Evolutionary conservation across 2,113 vertebrate species (phyloP).

Genomic region (Electrona antarctica): DNA sequence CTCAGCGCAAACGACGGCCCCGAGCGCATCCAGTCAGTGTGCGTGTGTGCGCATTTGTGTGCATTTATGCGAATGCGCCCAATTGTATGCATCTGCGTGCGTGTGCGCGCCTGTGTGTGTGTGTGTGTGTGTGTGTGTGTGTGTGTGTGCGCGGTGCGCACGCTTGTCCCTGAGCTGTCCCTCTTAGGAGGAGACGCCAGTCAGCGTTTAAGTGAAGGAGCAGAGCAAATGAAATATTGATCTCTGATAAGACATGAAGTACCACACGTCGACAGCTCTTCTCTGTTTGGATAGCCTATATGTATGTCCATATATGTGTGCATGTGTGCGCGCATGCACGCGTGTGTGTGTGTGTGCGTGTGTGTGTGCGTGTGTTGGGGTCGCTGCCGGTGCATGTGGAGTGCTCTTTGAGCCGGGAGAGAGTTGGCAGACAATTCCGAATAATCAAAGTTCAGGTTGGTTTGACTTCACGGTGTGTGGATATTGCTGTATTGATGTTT

Average conservation of each 20-base stretch:
- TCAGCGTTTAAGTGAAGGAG: slow-evolving; percentile 63
- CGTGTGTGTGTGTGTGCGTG: not conserved
- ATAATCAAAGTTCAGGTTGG: not conserved
- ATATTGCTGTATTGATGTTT: slow-evolving; percentile 45
- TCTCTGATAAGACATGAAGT: slow-evolving; percentile 68
- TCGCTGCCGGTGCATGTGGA: not conserved
- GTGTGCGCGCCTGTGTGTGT: slow-evolving; percentile 26
- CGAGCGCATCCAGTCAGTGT: slow-evolving; percentile 42
- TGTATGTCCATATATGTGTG: not conserved
- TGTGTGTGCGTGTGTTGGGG: not conserved
- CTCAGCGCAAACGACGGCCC: slow-evolving; percentile 68
- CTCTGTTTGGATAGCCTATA: slow-evolving; percentile 21
- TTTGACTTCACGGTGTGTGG: slow-evolving; percentile 14
- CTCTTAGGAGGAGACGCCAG: slow-evolving; percentile 60
- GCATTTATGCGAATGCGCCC: not conserved
- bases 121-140: slow-evolving; percentile 11
- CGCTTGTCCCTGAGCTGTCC: slow-evolving; percentile 58
- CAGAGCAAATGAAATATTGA: slow-evolving; percentile 75
- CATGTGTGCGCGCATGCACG: slow-evolving; percentile 7
- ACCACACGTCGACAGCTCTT: slow-evolving; percentile 29
- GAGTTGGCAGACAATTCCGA: slow-evolving; percentile 37
- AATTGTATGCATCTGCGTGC: slow-evolving; percentile 32
- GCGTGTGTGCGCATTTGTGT: slow-evolving; percentile 7
- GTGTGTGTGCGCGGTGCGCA: slow-evolving; percentile 15
- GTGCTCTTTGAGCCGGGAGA: not conserved